These are phyloP conservation scores for Diorhabda carinulata DNA, from an alignment of 1,140 invertebrate species.

Conservation along the genomic window DNA sequence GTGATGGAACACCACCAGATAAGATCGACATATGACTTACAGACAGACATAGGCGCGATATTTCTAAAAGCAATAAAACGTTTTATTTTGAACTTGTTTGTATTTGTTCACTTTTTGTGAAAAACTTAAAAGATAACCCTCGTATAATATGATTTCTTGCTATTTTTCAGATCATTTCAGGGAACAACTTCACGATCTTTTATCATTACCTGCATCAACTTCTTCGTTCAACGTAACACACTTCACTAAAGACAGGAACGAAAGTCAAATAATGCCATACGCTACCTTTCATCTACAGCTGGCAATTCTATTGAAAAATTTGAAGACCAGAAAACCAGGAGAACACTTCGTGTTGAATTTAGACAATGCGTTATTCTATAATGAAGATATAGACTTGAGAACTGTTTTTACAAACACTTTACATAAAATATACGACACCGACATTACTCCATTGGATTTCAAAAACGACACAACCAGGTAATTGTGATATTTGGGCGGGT, in stretches of 20 bases:
- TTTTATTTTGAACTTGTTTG: too few species aligned
- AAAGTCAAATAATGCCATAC: conserved; percentile 22
- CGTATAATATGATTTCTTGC: too few species aligned
- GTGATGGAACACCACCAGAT: too few species aligned
- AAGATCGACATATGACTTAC: too few species aligned
- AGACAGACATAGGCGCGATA: too few species aligned
- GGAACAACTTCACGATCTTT: conserved; percentile 56
- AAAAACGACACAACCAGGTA: conserved; percentile 28
- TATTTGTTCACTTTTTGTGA: too few species aligned
- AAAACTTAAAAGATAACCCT: background rate
- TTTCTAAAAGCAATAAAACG: too few species aligned
- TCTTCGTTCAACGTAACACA: conserved; percentile 41
- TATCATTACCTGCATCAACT: conserved; percentile 49
- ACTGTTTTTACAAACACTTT: conserved; percentile 48
- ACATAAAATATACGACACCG: conserved; percentile 47
- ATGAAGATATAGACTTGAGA: conserved; percentile 47
- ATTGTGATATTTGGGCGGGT: background rate
- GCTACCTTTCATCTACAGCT: conserved; percentile 30
- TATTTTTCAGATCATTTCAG: conserved; percentile 49
- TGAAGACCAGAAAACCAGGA: conserved; percentile 13
- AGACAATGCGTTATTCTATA: conserved; percentile 54
- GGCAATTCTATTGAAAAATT: conserved; percentile 25
- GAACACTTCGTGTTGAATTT: conserved; percentile 46
- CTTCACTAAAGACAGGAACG: conserved; percentile 30
- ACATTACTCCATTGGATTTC: conserved; percentile 52